Conservation (phyloP, 2,888 invertebrate genomes). For the Antitype chi region DNA sequence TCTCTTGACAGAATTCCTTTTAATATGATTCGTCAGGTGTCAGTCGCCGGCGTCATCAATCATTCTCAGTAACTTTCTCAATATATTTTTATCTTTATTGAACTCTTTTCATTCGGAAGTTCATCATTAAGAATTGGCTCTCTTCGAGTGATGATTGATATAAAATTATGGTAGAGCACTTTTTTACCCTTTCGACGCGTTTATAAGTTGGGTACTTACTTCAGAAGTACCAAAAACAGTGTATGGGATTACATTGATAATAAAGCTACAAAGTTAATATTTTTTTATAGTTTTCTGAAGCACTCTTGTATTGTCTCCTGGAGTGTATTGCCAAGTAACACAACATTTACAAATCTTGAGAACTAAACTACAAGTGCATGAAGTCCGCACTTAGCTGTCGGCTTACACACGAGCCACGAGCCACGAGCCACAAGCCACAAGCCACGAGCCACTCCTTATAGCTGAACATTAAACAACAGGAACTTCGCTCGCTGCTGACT, state of each 20-base stretch:
- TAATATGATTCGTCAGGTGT: slow-evolving; percentile 63
- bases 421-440: slow-evolving; percentile 1
- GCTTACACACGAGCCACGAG: slow-evolving; percentile 11
- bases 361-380: slow-evolving; percentile 15
- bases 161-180: slow-evolving; percentile 10
- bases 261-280: background rate
- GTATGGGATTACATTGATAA: slow-evolving; percentile 1
- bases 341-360: slow-evolving; percentile 40
- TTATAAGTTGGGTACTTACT: slow-evolving; percentile 14
- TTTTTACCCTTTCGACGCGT: slow-evolving; percentile 13
- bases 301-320: background rate
- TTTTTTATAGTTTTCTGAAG: slow-evolving; percentile 2
- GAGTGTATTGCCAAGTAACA: slow-evolving; percentile 18
- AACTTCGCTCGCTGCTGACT: slow-evolving; percentile 47
- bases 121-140: slow-evolving; percentile 56
- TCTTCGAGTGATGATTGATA: slow-evolving; percentile 33
- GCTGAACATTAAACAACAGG: slow-evolving; percentile 30
- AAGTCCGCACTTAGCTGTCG: background rate
- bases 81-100: slow-evolving; percentile 66
- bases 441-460: slow-evolving; percentile 25
- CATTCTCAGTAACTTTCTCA: slow-evolving; percentile 62
- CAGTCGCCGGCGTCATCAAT: slow-evolving; percentile 62
- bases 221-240: background rate
- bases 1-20: slow-evolving; percentile 52
- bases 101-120: slow-evolving; percentile 65